Base-by-base conservation (phyloP, 1,140 invertebrate genomes). In the Ceratina australensis region DNA sequence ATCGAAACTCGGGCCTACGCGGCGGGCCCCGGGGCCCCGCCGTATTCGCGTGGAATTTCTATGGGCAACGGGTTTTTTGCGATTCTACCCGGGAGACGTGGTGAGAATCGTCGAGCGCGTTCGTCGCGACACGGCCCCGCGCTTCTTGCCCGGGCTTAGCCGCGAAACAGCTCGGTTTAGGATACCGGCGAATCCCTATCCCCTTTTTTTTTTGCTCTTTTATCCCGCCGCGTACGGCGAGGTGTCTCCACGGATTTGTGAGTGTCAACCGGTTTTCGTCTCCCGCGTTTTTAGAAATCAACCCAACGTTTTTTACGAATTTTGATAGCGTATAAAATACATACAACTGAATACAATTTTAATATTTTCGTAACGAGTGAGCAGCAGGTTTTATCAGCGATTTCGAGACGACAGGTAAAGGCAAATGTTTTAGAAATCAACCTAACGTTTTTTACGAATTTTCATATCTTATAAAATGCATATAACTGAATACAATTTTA, bases 41-140 rank as follows among this genome's bases (percentile, higher is more conserved):
- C 47, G 77, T 61, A 42, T 82, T 82, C 80, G 76, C 79, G 66
- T 78, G 83, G 80, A 86, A 88, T 88, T 86, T 42, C 42, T 28
- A 1, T n/a, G 47, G 57, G n/a, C 59, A 28, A 22, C 59, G 15
- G 33, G 54, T 63, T 72, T 72, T 72, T 72, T 59, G 57, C 59
- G 22, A 63, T 28, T 16, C 42, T n/a, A n/a, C 54, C 22, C 3
- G 42, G n/a, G 59, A 47, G 47, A 72, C 71, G 71, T 49, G 71
- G 71, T 63, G 71, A 72, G 71, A 72, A 72, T 72, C 71, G 22
- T 20, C 56, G 57, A 66, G 64, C 50, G 50, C 18, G 33, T 42
- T 42, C 33, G 33, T 4, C 47, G 49, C 64, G 8, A 65, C 63
- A 57, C 57, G 59, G 15, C 12, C 33, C 33, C 33, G n/a, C 56